These are phyloP conservation scores for Pampusana beccarii DNA, from an alignment of 2,113 vertebrate genomes.

Conservation along the genomic window DNA sequence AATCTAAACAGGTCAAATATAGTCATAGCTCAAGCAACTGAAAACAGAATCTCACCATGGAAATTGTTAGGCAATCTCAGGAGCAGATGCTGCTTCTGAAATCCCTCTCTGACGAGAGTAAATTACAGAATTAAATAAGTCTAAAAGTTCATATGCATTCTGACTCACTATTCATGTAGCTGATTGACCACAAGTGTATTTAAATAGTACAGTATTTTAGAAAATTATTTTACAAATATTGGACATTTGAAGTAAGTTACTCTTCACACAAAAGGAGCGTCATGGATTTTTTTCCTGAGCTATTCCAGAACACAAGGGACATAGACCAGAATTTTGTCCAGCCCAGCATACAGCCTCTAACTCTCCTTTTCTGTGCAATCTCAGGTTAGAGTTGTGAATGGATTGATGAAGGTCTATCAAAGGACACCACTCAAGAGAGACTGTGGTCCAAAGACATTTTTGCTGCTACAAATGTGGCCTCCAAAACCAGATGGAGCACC, in stretches of 20 bases:
- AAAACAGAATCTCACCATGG: neutral
- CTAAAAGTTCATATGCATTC: neutral
- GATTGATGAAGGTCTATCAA: slow-evolving; percentile 44
- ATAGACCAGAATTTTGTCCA: neutral
- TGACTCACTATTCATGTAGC: neutral
- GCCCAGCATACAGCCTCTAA: neutral
- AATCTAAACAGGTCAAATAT: neutral
- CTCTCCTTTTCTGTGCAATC: slow-evolving; percentile 12
- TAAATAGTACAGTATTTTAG: neutral
- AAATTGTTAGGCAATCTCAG: neutral
- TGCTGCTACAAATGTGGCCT: slow-evolving; percentile 78
- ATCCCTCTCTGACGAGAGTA: neutral
- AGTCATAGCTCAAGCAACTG: neutral
- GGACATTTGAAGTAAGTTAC: neutral
- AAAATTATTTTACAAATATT: neutral
- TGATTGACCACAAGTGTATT: neutral
- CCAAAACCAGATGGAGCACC: slow-evolving; percentile 81
- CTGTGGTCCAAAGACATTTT: slow-evolving; percentile 83
- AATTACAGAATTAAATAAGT: neutral
- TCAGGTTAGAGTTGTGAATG: slow-evolving; percentile 1
- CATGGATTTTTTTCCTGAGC: neutral
- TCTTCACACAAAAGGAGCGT: neutral
- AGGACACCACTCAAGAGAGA: slow-evolving; percentile 71
- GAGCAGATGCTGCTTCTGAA: neutral
- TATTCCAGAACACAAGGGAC: neutral